These are phyloP conservation scores for Podarcis muralis DNA, from an alignment of 2,113 vertebrate species.

Conservation along the genomic window DNA sequence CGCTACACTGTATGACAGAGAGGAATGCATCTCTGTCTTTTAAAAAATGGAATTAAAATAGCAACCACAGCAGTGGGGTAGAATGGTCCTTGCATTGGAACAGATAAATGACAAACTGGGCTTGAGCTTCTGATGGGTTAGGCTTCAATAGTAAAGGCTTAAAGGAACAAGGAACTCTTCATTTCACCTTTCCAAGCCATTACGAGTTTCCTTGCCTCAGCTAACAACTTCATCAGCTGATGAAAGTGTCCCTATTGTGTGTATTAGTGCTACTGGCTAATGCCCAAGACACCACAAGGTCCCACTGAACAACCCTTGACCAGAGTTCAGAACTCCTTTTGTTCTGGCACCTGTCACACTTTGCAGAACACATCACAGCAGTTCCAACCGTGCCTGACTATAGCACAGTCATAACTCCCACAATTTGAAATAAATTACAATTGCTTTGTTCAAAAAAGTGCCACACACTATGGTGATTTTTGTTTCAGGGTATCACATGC, in stretches of 20 bases:
- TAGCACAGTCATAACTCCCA: not conserved
- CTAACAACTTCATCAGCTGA: not conserved
- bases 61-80: not conserved
- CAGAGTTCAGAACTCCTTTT: not conserved
- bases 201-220: not conserved
- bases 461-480: rapidly evolving
- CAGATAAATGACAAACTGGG: not conserved
- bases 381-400: not conserved
- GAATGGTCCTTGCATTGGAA: not conserved
- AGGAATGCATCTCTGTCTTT: not conserved
- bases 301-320: not conserved
- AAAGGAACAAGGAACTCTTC: not conserved
- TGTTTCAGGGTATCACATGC: not conserved
- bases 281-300: not conserved
- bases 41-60: not conserved
- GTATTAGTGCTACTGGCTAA: not conserved
- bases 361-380: not conserved
- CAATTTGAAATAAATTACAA: conserved; percentile 4
- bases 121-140: not conserved
- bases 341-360: not conserved
- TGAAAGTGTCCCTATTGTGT: not conserved
- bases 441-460: not conserved
- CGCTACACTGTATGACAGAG: not conserved
- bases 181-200: not conserved
- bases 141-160: not conserved